Evolutionary conservation across 2,113 vertebrate genomes (phyloP).

Genomic region (Gymnorhina tibicen): DNA sequence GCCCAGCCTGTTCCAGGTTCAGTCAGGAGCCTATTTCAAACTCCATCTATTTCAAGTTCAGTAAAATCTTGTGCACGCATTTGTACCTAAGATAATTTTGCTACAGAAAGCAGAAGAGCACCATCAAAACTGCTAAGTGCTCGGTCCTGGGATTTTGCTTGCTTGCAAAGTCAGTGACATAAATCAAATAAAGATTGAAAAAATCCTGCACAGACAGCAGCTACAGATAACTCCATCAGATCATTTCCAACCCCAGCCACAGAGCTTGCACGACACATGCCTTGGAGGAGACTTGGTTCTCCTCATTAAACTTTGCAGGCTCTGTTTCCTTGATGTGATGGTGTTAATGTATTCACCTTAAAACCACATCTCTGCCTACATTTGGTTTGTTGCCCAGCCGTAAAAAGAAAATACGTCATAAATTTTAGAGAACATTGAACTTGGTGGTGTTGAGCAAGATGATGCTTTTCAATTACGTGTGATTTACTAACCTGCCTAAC

Average conservation of each 20-base stretch:
- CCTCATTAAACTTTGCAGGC: background rate
- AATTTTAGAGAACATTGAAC: background rate
- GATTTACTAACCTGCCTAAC: conserved; percentile 43
- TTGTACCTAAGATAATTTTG: background rate
- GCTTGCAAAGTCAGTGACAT: background rate
- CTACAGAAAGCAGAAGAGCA: background rate
- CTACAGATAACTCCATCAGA: background rate
- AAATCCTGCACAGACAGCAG: background rate
- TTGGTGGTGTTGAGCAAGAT: conserved; percentile 3
- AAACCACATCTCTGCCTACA: background rate
- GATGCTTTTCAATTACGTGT: conserved; percentile 30
- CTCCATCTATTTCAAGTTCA: background rate
- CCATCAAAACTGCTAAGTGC: background rate
- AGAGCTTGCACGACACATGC: background rate
- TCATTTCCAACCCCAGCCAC: background rate
- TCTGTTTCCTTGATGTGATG: background rate
- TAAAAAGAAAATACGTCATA: conserved; percentile 47
- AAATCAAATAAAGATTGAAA: background rate
- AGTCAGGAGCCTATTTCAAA: background rate
- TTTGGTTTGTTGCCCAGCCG: conserved; percentile 36
- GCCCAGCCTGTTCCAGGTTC: background rate
- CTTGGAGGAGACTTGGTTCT: background rate
- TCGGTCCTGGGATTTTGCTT: background rate
- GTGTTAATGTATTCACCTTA: conserved; percentile 23
- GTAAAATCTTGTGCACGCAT: background rate